Percentiles rank a stretch among this genome's conserved stretches.
Conservation (phyloP, 2,797 vertebrate genomes). For the Typhlichthys eigenmanni region DNA sequence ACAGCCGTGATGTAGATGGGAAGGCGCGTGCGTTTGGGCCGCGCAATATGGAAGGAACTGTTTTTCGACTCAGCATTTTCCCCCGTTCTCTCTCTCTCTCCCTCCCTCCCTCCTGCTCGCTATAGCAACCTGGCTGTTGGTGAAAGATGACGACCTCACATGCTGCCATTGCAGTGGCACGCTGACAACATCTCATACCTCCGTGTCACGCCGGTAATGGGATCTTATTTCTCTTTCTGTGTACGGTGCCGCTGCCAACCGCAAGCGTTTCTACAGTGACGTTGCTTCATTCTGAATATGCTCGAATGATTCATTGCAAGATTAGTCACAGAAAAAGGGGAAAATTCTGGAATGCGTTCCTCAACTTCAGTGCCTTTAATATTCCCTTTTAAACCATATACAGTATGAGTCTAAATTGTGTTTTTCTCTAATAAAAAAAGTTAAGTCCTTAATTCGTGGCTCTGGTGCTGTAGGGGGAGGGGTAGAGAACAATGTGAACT, state of each 20-base stretch:
- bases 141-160: conserved; percentile 50
- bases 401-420: too few relatives aligned
- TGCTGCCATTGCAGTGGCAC: conserved; percentile 20
- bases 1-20: conserved; percentile 34
- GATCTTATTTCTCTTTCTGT: conserved; percentile 38
- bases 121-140: conserved; percentile 16
- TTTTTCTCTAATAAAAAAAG: too few relatives aligned
- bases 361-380: not conserved
- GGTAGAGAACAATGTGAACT: too few relatives aligned
- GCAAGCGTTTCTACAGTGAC: conserved; percentile 20
- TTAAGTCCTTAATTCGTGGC: too few relatives aligned
- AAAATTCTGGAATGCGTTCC: conserved; percentile 12
- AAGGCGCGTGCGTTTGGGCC: conserved; percentile 17
- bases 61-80: conserved; percentile 48
- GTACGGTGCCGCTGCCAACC: conserved; percentile 22
- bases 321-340: not conserved
- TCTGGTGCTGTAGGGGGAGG: too few relatives aligned
- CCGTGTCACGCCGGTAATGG: conserved; percentile 27
- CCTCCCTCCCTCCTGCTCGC: not conserved
- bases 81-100: conserved; percentile 25
- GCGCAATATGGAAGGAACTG: conserved; percentile 44
- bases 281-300: conserved; percentile 19
- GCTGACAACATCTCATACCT: conserved; percentile 28
- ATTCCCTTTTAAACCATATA: too few relatives aligned
- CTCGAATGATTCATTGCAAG: conserved; percentile 5